A percentile compares a stretch with the other conserved stretches of the same genome.
These are phyloP conservation scores for Leptopilina clavipes DNA, from an alignment of 1,140 invertebrate genomes.

Conservation along the genomic window DNA sequence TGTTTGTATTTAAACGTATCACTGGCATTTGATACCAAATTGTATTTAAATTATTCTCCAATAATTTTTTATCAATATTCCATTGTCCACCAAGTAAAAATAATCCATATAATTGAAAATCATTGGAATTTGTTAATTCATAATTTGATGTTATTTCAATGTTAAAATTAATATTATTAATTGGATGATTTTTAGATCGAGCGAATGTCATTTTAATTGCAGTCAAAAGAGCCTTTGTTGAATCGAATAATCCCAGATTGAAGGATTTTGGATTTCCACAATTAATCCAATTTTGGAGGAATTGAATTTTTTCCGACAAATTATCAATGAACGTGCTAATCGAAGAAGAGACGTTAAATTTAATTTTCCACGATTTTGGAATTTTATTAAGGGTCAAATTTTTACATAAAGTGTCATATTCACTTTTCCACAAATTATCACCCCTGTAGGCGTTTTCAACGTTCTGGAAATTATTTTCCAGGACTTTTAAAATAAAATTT, in stretches of 20 bases:
- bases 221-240: slow-evolving; percentile 82
- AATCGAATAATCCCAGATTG: slow-evolving; percentile 83
- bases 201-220: slow-evolving; percentile 81
- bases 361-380: slow-evolving; percentile 68
- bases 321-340: slow-evolving; percentile 59
- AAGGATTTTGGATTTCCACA: slow-evolving; percentile 77
- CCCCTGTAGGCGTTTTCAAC: slow-evolving; percentile 81
- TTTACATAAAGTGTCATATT: slow-evolving; percentile 77
- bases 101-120: slow-evolving; percentile 86
- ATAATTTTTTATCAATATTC: slow-evolving; percentile 76
- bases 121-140: slow-evolving; percentile 73
- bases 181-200: slow-evolving; percentile 76
- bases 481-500: slow-evolving; percentile 76
- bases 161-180: slow-evolving; percentile 78
- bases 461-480: slow-evolving; percentile 74
- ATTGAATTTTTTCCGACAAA: slow-evolving; percentile 58
- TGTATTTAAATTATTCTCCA: slow-evolving; percentile 86
- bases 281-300: slow-evolving; percentile 77
- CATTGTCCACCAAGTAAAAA: slow-evolving; percentile 90
- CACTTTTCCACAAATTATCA: slow-evolving; percentile 76
- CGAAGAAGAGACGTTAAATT: slow-evolving; percentile 38
- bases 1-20: slow-evolving; percentile 79
- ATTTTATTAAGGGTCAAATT: slow-evolving; percentile 77
- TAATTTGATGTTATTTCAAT: slow-evolving; percentile 68
- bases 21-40: slow-evolving; percentile 85